Conservation (phyloP, 2,888 invertebrate species). For the Leucoma salicis region DNA sequence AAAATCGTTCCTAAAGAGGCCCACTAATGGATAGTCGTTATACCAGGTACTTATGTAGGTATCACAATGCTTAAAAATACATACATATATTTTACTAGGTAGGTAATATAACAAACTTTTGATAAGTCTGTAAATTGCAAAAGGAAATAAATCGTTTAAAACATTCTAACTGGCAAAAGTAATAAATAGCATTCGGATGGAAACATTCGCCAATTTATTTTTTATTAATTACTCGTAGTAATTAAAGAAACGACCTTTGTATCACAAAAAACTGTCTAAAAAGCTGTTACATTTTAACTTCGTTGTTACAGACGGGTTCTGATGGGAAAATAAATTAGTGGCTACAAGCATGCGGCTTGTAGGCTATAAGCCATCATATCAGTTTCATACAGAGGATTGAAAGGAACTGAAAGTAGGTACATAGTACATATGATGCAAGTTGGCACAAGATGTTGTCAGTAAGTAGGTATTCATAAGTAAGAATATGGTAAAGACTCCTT, state of each 20-base stretch:
- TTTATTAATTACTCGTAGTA: slow-evolving; percentile 23
- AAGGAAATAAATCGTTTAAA: slow-evolving; percentile 1
- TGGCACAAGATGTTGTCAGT: no score
- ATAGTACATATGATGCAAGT: slow-evolving; percentile 6
- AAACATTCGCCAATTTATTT: slow-evolving; percentile 11
- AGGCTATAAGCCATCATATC: slow-evolving; percentile 10
- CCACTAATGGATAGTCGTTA: slow-evolving; percentile 41
- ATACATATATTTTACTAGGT: background rate
- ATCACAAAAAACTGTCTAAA: slow-evolving; percentile 15
- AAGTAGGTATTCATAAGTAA: no score
- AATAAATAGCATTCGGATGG: slow-evolving; percentile 17
- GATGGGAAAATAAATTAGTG: slow-evolving; percentile 34
- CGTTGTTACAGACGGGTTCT: slow-evolving; percentile 23
- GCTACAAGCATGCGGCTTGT: slow-evolving; percentile 20
- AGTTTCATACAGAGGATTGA: slow-evolving; percentile 10
- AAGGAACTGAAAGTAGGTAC: slow-evolving; percentile 8
- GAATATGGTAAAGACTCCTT: no score
- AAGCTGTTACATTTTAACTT: slow-evolving; percentile 24
- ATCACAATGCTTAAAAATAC: slow-evolving; percentile 19
- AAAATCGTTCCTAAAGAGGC: slow-evolving; percentile 47
- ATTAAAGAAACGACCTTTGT: slow-evolving; percentile 18
- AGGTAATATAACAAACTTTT: background rate
- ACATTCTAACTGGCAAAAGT: slow-evolving; percentile 10
- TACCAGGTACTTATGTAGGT: slow-evolving; percentile 16
- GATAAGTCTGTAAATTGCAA: background rate